Conservation (phyloP, 1,140 invertebrate species). For the Macrosteles quadrilineatus region DNA sequence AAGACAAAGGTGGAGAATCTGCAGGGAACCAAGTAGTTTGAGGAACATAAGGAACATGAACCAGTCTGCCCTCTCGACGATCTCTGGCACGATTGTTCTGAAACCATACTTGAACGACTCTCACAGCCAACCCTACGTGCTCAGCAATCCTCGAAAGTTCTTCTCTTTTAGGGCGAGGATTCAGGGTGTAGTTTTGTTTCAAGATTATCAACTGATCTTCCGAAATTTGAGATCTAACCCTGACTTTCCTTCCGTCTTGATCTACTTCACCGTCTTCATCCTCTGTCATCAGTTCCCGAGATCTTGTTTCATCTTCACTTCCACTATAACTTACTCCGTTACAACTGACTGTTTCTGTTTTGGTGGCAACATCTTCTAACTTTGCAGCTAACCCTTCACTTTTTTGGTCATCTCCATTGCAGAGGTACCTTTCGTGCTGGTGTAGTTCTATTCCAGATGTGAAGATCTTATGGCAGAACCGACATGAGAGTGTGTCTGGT, state of each 20-base stretch:
- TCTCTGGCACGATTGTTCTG: slow-evolving; percentile 95
- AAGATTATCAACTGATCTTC: slow-evolving; percentile 90
- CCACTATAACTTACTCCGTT: slow-evolving; percentile 52
- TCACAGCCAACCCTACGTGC: slow-evolving; percentile 83
- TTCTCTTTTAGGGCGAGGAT: slow-evolving; percentile 90
- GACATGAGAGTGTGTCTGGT: slow-evolving; percentile 54
- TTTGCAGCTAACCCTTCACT: slow-evolving; percentile 62
- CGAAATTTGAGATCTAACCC: slow-evolving; percentile 89
- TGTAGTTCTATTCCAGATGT: slow-evolving; percentile 64
- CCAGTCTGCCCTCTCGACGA: slow-evolving; percentile 69
- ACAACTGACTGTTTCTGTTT: slow-evolving; percentile 47
- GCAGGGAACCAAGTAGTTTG: slow-evolving; percentile 37
- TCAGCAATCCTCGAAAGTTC: slow-evolving; percentile 89
- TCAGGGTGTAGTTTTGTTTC: slow-evolving; percentile 83
- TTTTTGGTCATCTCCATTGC: slow-evolving; percentile 38
- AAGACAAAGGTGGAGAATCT: slow-evolving; percentile 46
- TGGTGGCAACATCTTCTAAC: slow-evolving; percentile 57
- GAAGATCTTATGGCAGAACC: slow-evolving; percentile 61
- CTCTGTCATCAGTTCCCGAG: slow-evolving; percentile 51
- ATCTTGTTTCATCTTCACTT: slow-evolving; percentile 54
- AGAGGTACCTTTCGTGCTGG: slow-evolving; percentile 70
- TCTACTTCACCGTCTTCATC: slow-evolving; percentile 54
- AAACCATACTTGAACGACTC: slow-evolving; percentile 98
- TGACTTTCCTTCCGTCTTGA: slow-evolving; percentile 74
- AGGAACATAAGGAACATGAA: slow-evolving; percentile 54